phyloP scores from a whole-genome alignment of 2,888 invertebrate species.

The Polyommatus icarus region DNA sequence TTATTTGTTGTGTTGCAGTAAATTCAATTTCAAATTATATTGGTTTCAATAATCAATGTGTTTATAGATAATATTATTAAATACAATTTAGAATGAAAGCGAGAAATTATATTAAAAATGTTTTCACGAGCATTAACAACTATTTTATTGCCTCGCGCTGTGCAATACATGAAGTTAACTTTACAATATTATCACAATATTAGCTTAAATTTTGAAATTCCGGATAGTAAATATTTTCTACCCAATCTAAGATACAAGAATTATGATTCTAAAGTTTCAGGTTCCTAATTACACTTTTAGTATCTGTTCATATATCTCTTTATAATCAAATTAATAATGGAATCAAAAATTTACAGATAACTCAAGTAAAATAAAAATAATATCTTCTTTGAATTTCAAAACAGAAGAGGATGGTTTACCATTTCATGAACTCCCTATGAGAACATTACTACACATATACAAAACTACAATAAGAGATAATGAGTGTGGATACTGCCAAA shows the following conservation, averaged over 20 bases:
- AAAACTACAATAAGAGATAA: constrained; percentile 65
- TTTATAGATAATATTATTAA: neutral
- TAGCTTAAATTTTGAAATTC: neutral
- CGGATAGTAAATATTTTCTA: neutral
- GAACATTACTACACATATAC: constrained; percentile 57
- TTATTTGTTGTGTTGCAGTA: too few species aligned
- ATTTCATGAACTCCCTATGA: constrained; percentile 68
- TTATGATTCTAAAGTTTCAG: neutral
- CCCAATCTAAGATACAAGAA: neutral
- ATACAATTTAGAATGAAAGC: neutral
- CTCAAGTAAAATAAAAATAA: constrained; percentile 58
- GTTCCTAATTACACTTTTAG: neutral
- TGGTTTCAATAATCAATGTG: neutral
- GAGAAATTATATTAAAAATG: neutral
- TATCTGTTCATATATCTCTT: neutral
- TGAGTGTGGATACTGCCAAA: constrained; percentile 60
- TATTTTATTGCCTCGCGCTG: neutral
- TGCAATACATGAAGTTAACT: neutral
- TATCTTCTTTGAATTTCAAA: constrained; percentile 65
- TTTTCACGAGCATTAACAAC: neutral
- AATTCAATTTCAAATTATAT: neutral
- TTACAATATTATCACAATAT: neutral
- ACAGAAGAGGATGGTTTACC: constrained; percentile 76
- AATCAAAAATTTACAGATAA: constrained; percentile 45
- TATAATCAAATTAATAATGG: neutral